Evolutionary conservation across 2,888 invertebrate species (phyloP).

Genomic region (Xylophagus ater): DNA sequence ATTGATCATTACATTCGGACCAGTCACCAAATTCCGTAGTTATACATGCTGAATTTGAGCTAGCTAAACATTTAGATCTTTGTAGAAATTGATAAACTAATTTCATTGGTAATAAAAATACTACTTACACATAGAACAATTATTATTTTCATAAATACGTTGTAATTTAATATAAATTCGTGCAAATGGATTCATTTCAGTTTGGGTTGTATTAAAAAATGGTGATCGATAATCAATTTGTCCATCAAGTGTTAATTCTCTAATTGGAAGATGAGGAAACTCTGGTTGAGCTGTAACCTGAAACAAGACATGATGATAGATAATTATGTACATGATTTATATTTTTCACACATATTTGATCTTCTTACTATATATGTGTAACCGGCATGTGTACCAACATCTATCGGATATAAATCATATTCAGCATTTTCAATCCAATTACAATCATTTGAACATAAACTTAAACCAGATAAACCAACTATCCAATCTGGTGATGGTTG

Average conservation of each 20-base stretch:
- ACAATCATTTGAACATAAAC: constrained; percentile 82
- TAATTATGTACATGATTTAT: not conserved
- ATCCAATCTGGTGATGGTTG: constrained; percentile 98
- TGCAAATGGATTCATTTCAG: constrained; percentile 81
- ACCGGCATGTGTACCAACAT: constrained; percentile 91
- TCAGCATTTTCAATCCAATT: constrained; percentile 75
- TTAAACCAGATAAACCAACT: constrained; percentile 82
- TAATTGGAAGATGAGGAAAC: constrained; percentile 73
- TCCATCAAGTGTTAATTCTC: constrained; percentile 70
- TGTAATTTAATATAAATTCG: constrained; percentile 67
- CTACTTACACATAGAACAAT: too few species aligned
- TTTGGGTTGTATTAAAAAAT: constrained; percentile 69
- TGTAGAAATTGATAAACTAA: not conserved
- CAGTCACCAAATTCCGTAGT: constrained; percentile 42
- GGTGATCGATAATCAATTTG: constrained; percentile 83
- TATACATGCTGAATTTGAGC: constrained; percentile 37
- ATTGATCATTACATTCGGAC: constrained; percentile 42
- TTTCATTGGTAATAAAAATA: constrained; percentile 27
- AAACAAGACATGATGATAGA: constrained; percentile 16
- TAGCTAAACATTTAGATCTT: not conserved
- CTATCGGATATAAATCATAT: constrained; percentile 87
- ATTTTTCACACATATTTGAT: not conserved
- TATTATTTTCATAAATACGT: constrained; percentile 69
- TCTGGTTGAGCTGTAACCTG: constrained; percentile 75
- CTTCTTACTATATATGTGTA: constrained; percentile 58